A percentile compares a stretch with the other conserved stretches of the same genome.
phyloP scores from a whole-genome alignment of 2,888 invertebrate species.

The Papilio protenor region DNA sequence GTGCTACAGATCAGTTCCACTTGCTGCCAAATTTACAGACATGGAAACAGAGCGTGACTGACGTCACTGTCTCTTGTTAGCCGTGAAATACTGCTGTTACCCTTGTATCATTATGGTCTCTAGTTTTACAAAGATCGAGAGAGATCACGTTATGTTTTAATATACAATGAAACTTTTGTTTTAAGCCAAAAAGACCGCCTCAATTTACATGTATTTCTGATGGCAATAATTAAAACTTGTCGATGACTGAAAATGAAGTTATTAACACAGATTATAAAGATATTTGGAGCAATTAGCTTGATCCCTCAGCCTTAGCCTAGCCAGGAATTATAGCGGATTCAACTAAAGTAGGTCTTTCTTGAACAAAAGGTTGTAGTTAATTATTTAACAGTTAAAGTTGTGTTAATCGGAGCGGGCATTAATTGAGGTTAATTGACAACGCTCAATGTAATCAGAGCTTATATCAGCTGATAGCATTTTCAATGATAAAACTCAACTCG shows the following conservation, averaged over 20 bases:
- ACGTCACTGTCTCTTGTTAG: not conserved
- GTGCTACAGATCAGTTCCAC: slow-evolving; percentile 30
- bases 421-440: slow-evolving; percentile 36
- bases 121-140: too few relatives aligned
- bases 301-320: not conserved
- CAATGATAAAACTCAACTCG: not conserved
- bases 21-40: slow-evolving; percentile 59
- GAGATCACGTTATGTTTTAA: too few relatives aligned
- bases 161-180: too few relatives aligned
- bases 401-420: not conserved
- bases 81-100: not conserved
- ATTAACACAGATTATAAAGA: too few relatives aligned
- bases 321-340: not conserved
- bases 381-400: slow-evolving; percentile 32
- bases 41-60: slow-evolving; percentile 67
- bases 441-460: slow-evolving; percentile 20
- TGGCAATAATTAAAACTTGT: too few relatives aligned
- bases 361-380: slow-evolving; percentile 13
- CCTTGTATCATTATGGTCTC: too few relatives aligned
- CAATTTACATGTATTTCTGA: too few relatives aligned
- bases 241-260: too few relatives aligned
- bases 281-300: not conserved
- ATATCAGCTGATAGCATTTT: slow-evolving; percentile 33
- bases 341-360: not conserved
- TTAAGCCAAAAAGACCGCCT: too few relatives aligned